Conservation (phyloP, 2,888 invertebrate genomes). For the Bursaphelenchus okinawaensis region DNA sequence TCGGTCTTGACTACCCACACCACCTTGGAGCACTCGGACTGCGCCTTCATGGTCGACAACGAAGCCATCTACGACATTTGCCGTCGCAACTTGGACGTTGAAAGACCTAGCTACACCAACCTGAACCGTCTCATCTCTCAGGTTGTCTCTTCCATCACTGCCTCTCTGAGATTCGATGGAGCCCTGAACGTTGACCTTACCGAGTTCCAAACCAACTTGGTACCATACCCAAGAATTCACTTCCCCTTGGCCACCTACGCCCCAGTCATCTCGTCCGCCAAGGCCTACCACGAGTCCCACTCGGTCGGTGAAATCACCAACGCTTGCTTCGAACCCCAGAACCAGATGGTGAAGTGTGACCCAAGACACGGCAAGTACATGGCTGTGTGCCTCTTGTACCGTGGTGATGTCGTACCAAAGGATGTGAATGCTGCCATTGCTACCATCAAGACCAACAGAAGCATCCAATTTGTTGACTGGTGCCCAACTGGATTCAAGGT, state of each 20-base stretch:
- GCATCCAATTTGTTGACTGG: conserved; percentile 69
- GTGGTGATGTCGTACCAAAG: conserved; percentile 86
- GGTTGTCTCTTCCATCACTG: conserved; percentile 74
- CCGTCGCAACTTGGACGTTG: conserved; percentile 68
- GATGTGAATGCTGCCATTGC: conserved; percentile 85
- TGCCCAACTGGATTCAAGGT: conserved; percentile 37
- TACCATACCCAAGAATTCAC: conserved; percentile 86
- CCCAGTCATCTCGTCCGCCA: conserved; percentile 24
- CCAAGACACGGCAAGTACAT: conserved; percentile 59
- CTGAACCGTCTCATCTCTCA: conserved; percentile 85
- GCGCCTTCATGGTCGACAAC: conserved; percentile 75
- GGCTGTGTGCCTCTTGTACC: conserved; percentile 59
- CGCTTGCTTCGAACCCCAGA: conserved; percentile 76
- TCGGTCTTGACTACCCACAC: conserved; percentile 92
- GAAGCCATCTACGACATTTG: conserved; percentile 89
- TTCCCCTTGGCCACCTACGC: conserved; percentile 72
- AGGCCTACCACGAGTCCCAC: conserved; percentile 49
- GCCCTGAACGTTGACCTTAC: conserved; percentile 80
- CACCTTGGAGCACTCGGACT: conserved; percentile 63
- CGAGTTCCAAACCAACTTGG: conserved; percentile 67
- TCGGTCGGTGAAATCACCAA: conserved; percentile 74
- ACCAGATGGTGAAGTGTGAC: conserved; percentile 77
- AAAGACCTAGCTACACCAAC: conserved; percentile 76
- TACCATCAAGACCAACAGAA: conserved; percentile 83
- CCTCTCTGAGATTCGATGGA: conserved; percentile 81